phyloP scores from a whole-genome alignment of 2,113 vertebrate genomes.

The Barnardius zonarius region DNA sequence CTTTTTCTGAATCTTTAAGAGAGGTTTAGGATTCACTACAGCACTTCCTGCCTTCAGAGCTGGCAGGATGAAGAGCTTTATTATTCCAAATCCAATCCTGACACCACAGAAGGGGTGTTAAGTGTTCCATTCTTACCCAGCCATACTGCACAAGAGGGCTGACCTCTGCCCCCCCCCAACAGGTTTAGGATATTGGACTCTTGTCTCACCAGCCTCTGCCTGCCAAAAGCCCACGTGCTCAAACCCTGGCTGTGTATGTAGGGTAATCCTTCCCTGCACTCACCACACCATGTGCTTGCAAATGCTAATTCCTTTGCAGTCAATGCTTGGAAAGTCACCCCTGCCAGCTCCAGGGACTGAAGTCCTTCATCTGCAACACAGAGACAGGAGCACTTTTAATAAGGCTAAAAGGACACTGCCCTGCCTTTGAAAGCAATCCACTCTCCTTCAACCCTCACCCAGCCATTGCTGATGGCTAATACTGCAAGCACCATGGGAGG shows the following conservation, averaged over 20 bases:
- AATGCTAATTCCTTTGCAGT: not conserved
- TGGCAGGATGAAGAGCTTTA: not conserved
- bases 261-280: not conserved
- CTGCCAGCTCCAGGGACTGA: not conserved
- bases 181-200: not conserved
- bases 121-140: not conserved
- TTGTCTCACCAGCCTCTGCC: not conserved
- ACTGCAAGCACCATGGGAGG: not conserved
- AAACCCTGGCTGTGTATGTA: too few relatives aligned
- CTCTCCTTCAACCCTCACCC: not conserved
- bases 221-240: not conserved
- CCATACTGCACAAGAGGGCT: not conserved
- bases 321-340: not conserved
- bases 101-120: not conserved
- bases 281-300: not conserved
- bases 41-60: not conserved
- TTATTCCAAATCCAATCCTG: not conserved
- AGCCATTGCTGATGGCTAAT: not conserved
- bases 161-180: not conserved
- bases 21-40: not conserved
- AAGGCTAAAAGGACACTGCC: not conserved
- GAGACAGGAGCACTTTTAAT: not conserved
- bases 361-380: not conserved
- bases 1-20: not conserved
- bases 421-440: not conserved